Percentiles rank a stretch among this genome's conserved stretches.
phyloP scores from a whole-genome alignment of 2,888 invertebrate species.

The Mimas tiliae region DNA sequence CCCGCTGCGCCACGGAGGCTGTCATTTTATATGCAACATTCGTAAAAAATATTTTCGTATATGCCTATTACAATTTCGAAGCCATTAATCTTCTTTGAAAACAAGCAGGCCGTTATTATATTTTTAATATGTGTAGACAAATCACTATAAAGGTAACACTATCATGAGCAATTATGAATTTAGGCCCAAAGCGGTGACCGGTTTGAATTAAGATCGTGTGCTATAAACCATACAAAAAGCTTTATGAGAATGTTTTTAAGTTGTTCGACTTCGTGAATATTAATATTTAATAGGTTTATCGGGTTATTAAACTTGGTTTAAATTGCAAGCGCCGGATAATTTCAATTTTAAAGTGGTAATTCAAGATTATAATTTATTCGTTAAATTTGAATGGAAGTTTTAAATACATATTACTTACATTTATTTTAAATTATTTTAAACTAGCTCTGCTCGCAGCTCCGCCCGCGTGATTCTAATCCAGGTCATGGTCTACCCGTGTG shows the following conservation, averaged over 20 bases:
- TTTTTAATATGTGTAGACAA: neutral
- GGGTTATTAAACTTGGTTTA: conserved; percentile 15
- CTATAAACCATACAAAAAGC: conserved; percentile 14
- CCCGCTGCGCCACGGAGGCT: too few relatives aligned
- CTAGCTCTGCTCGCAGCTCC: too few relatives aligned
- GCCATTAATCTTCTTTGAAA: neutral
- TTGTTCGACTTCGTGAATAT: conserved; percentile 6
- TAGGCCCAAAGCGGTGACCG: conserved; percentile 10
- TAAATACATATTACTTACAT: too few relatives aligned
- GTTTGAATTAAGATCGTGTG: conserved; percentile 15
- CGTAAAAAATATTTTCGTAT: neutral
- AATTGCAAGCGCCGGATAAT: conserved; percentile 13
- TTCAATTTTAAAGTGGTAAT: conserved; percentile 21
- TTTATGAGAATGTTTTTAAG: conserved; percentile 3
- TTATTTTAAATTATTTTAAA: too few relatives aligned
- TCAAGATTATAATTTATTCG: conserved; percentile 10
- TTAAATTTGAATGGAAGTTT: conserved; percentile 10
- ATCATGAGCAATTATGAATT: conserved; percentile 20
- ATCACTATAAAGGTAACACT: neutral
- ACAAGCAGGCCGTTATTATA: neutral
- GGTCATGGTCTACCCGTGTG: too few relatives aligned
- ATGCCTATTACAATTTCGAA: neutral
- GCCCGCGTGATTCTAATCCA: too few relatives aligned
- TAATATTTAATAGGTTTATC: conserved; percentile 7
- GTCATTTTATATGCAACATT: too few relatives aligned